Evolutionary conservation across 2,113 vertebrate genomes (phyloP), one percentile per base, ranked within the genome.

Genomic region (Zapus hudsonius): DNA sequence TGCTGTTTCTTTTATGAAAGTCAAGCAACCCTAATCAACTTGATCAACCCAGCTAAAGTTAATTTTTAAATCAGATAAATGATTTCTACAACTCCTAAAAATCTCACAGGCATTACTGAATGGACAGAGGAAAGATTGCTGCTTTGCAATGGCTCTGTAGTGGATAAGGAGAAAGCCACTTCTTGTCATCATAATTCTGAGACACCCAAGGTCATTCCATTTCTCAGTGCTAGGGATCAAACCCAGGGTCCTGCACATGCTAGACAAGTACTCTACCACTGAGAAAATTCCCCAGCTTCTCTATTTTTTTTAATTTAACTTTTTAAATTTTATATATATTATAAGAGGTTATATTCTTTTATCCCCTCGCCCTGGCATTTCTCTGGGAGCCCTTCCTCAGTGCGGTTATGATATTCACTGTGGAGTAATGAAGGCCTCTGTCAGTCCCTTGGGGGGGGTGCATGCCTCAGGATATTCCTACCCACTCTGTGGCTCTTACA

Each of bases 21-120:
- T 67, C 90, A 87, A 87, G 59, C 59, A 23, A 66, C 64, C 82
- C 63, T 52, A 79, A 6, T 78, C 82, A 63, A n/a, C 91, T 59
- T 84, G 57, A 82, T n/a, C 25, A 69, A 40, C 25, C 36, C 15
- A 6, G 84, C 36, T 12, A 36, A 89, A 86, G 61, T 20, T 42
- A 59, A 22, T n/a, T 36, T 75, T 80, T 25, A 25, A 72, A 13
- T 81, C 55, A 69, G 52, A 40, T 57, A 72, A 33, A 20, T 44
- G 69, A 80, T 17, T 81, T 74, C 22, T 10, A 42, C 36, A 47
- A n/a, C 11, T 84, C 42, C 61, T 25, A 27, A 29, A 22, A 33
- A 57, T 44, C 36, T 85, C 17, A 15, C 16, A 36, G 38, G 74
- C 2, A 1, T 74, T 42, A 16, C n/a, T 22, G 8, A 47, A 3